phyloP scores from a whole-genome alignment of 2,113 vertebrate species.

The Aegotheles bennettii region DNA sequence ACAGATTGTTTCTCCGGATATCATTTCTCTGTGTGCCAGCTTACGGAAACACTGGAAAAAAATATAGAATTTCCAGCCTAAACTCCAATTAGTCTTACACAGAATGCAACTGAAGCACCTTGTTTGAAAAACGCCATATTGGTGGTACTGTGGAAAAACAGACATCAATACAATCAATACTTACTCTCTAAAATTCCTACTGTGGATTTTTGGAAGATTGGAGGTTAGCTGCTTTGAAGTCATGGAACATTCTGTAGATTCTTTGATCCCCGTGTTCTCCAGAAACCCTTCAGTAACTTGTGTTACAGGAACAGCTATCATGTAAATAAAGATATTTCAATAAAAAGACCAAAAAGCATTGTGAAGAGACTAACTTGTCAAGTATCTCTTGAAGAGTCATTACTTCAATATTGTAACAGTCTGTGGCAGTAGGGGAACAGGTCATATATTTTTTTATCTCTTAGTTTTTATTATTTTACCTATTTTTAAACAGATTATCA shows the following conservation, averaged over 20 bases:
- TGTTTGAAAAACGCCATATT: background rate
- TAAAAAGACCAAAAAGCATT: background rate
- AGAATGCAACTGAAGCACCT: background rate
- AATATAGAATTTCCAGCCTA: background rate
- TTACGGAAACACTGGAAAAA: background rate
- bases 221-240: background rate
- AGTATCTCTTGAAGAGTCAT: background rate
- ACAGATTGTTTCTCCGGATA: background rate
- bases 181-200: slow-evolving; percentile 96
- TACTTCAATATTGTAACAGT: background rate
- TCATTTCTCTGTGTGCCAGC: background rate
- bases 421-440: background rate
- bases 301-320: background rate
- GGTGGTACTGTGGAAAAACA: background rate
- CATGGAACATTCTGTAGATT: background rate
- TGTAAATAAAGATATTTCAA: background rate
- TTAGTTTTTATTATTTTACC: background rate
- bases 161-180: slow-evolving; percentile 15
- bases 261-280: background rate
- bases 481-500: background rate
- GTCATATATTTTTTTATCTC: background rate
- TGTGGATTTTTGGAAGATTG: slow-evolving; percentile 87
- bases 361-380: background rate
- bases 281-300: slow-evolving; percentile 6
- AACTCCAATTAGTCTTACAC: background rate